phyloP scores from a whole-genome alignment of 2,113 vertebrate genomes.

The Etheostoma cragini region DNA sequence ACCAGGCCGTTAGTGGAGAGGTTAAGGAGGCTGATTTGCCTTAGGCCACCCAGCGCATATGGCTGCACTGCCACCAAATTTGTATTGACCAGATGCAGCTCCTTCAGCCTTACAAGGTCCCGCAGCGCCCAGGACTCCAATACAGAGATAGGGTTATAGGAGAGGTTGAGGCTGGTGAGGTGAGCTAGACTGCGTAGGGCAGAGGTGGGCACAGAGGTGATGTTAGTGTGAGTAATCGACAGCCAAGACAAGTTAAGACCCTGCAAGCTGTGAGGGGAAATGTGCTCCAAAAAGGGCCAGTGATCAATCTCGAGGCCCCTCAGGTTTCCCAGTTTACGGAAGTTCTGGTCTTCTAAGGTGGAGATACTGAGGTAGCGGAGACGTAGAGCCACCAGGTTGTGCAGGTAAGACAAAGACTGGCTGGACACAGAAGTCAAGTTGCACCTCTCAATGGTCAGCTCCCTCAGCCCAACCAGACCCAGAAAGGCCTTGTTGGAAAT shows the following conservation, averaged over 20 bases:
- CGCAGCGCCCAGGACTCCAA: conserved; percentile 92
- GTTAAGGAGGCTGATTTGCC: conserved; percentile 94
- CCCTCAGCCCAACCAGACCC: conserved; percentile 89
- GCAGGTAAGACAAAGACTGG: conserved; percentile 93
- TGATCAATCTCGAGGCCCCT: conserved; percentile 93
- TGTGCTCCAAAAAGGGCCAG: conserved; percentile 94
- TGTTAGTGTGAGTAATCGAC: conserved; percentile 96
- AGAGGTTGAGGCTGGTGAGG: conserved; percentile 93
- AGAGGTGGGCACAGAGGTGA: conserved; percentile 91
- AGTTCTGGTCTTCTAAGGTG: conserved; percentile 92
- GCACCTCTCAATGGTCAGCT: conserved; percentile 94
- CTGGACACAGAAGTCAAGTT: conserved; percentile 94
- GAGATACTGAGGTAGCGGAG: conserved; percentile 93
- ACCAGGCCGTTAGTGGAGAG: conserved; percentile 92
- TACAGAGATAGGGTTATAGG: conserved; percentile 93
- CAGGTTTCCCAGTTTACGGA: conserved; percentile 88
- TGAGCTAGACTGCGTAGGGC: conserved; percentile 92
- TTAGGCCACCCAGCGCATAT: conserved; percentile 90
- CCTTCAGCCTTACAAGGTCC: conserved; percentile 92
- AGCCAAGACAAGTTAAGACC: conserved; percentile 95
- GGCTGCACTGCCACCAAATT: conserved; percentile 89
- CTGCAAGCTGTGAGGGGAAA: conserved; percentile 91
- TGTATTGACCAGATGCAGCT: conserved; percentile 94
- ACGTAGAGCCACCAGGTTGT: conserved; percentile 88
- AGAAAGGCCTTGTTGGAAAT: conserved; percentile 95